Evolutionary conservation across 2,888 invertebrate species (phyloP).

Genomic region (Carabus problematicus): DNA sequence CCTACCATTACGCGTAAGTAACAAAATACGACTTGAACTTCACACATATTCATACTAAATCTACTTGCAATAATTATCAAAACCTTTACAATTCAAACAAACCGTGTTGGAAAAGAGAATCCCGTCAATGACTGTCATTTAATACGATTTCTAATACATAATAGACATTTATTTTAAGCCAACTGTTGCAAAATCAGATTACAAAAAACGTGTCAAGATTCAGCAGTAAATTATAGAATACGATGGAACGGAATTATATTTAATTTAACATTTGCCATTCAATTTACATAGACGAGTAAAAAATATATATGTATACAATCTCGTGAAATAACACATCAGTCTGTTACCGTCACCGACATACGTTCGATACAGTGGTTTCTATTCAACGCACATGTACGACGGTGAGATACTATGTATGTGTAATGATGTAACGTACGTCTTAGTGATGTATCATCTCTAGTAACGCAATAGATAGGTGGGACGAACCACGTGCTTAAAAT

Average conservation of each 20-base stretch:
- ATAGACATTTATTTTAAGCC: neutral
- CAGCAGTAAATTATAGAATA: no score
- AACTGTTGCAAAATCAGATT: neutral
- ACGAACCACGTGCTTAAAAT: slow-evolving; percentile 14
- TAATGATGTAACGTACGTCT: slow-evolving; percentile 15
- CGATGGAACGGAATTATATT: slow-evolving; percentile 8
- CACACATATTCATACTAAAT: no score
- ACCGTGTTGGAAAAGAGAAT: no score
- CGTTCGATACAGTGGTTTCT: neutral
- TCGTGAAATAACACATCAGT: slow-evolving; percentile 37
- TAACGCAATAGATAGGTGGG: slow-evolving; percentile 9
- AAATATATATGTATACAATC: slow-evolving; percentile 18
- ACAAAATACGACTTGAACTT: slow-evolving; percentile 31
- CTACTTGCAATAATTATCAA: no score
- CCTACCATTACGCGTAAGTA: slow-evolving; percentile 62
- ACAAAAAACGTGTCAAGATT: neutral
- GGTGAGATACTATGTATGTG: neutral
- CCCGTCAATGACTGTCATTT: no score
- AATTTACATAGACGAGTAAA: slow-evolving; percentile 38
- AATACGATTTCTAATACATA: no score
- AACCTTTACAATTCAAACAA: no score
- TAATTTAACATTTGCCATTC: slow-evolving; percentile 22
- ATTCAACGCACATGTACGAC: slow-evolving; percentile 1
- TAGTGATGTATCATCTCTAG: neutral
- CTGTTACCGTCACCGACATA: slow-evolving; percentile 10